Conservation (phyloP, 2,888 invertebrate genomes). For the Leptinotarsa peninsularis region DNA sequence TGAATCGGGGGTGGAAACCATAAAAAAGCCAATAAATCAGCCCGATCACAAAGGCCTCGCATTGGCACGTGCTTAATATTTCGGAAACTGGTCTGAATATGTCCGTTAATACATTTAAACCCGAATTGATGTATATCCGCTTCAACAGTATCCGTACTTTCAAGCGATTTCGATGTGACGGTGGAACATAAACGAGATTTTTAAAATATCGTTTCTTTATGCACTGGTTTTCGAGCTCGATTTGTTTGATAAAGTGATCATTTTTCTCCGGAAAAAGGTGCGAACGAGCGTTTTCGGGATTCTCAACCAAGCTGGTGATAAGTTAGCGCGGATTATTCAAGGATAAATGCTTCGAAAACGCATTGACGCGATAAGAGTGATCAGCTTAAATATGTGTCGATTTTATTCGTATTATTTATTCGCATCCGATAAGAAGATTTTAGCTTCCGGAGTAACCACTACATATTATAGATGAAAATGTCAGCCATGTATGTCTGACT, state of each 20-base stretch:
- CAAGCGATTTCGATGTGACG: slow-evolving; percentile 29
- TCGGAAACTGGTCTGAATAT: slow-evolving; percentile 44
- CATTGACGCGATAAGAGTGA: too few species aligned
- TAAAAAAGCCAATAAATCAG: slow-evolving; percentile 45
- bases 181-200: slow-evolving; percentile 29
- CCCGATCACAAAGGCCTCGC: slow-evolving; percentile 35
- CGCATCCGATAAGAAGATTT: too few species aligned
- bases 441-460: too few species aligned
- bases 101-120: slow-evolving; percentile 51
- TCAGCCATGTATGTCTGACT: too few species aligned
- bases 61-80: slow-evolving; percentile 49
- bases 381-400: too few species aligned
- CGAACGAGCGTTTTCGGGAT: not conserved
- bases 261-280: slow-evolving; percentile 22
- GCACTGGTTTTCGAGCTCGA: slow-evolving; percentile 33
- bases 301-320: not conserved
- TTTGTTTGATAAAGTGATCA: slow-evolving; percentile 34
- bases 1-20: slow-evolving; percentile 46
- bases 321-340: not conserved
- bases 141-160: slow-evolving; percentile 37
- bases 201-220: slow-evolving; percentile 38
- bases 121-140: slow-evolving; percentile 50
- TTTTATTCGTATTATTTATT: too few species aligned
- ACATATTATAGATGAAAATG: too few species aligned
- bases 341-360: not conserved